Base-by-base conservation (phyloP, 92 coral and sea anemone species). In the Umimayanthus chanpuru region DNA sequence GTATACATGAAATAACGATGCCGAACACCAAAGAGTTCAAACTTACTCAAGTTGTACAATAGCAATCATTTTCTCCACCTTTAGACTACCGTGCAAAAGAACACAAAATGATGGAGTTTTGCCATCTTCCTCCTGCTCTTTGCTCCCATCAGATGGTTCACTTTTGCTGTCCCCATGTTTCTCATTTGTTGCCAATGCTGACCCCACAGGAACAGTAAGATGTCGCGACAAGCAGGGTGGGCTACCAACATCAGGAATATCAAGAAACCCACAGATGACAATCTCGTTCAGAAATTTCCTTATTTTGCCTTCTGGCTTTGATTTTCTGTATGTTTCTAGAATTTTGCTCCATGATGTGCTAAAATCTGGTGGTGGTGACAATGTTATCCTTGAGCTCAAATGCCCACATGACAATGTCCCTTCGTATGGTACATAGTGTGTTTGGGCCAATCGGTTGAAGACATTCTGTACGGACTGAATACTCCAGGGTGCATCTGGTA, bases 61-160 rank as follows among this genome's bases (percentile, higher is more conserved):
- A 20, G 99, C 99, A 86, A 97, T 93, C 99, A 97, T 97, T 80
- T 94, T 97, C 81, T 97, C 99, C 16, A 97, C 99, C 67, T 95
- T 97, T 47, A 97, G 81, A 89, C 99, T 97, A 61, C 99, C 99
- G 74, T 97, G 99, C 32, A 97, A 91, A 23, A 97, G 93, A 41
- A 97, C 99, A 94, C 99, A 97, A 88, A 97, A 97, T 81, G 98
- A 95, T 20, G 99, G 99, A 3, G 80, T 88, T 84, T 97, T 97
- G 38, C 99, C 99, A 90, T 92, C 96, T 76, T 95, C 98, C 15
- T 95, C 98, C 53, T 88, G 88, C 2, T 94, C 98, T 65, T 88
- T 93, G 6, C 55, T 50, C 44, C 81, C 93, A 36, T 89, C 90
- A 8, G 73, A 81, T 4, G 89, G 91, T 0, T 82, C 86, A 65